phyloP scores from a whole-genome alignment of 2,797 vertebrate genomes.

The Sparus aurata region DNA sequence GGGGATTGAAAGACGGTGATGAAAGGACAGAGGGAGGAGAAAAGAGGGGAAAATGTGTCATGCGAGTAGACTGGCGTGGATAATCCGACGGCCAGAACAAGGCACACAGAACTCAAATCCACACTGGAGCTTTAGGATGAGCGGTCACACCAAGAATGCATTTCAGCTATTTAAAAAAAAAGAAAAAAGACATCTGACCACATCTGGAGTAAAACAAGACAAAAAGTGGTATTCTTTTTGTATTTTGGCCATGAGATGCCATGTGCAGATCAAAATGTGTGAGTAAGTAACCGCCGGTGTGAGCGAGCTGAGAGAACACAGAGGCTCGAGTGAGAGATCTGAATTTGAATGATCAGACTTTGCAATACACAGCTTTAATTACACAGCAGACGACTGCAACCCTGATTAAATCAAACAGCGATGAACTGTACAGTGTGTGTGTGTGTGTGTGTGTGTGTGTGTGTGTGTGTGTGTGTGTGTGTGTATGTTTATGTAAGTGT shows the following conservation, averaged over 20 bases:
- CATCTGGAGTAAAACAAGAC: background rate
- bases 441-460: conserved; percentile 4
- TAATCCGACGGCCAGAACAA: conserved; percentile 31
- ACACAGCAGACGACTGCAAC: conserved; percentile 15
- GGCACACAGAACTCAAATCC: background rate
- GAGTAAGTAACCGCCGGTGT: background rate
- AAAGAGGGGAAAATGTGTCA: conserved; percentile 35
- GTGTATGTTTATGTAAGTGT: conserved; percentile 13
- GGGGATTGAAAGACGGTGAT: conserved; percentile 39
- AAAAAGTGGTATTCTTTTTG: background rate
- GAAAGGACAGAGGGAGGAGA: conserved; percentile 33
- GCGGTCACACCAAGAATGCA: background rate
- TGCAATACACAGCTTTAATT: conserved; percentile 43
- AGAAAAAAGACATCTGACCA: background rate
- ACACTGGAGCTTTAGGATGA: conserved; percentile 7
- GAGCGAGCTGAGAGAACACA: conserved; percentile 13
- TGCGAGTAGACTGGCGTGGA: conserved; percentile 37
- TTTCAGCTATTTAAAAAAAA: background rate
- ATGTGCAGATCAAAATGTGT: background rate
- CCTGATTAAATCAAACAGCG: conserved; percentile 37
- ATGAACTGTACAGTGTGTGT: conserved; percentile 5
- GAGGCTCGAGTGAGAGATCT: background rate
- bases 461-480: background rate
- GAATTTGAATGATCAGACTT: conserved; percentile 30
- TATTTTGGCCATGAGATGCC: background rate